Evolutionary conservation across 64 coral and sea anemone species (phyloP).

Genomic region (Montipora efflorescens): DNA sequence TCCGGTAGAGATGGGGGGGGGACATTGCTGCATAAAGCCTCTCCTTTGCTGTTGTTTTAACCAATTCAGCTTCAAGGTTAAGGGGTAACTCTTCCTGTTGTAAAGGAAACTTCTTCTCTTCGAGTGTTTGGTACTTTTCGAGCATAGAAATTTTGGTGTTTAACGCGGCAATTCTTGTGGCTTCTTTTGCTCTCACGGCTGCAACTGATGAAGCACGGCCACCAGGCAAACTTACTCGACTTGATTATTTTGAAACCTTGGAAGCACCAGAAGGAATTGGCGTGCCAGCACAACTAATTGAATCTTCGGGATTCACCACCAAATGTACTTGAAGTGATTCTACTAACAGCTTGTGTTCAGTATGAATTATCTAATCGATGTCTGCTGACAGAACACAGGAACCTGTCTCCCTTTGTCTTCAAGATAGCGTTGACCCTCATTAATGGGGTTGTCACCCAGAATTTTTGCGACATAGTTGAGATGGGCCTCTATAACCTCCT

Average conservation of each 20-base stretch:
- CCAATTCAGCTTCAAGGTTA: not conserved
- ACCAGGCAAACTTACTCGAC: not conserved
- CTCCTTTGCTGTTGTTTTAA: not conserved
- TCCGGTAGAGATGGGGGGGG: not conserved
- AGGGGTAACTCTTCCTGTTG: not conserved
- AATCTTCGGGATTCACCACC: not conserved
- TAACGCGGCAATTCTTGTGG: not conserved
- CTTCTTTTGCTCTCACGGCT: not conserved
- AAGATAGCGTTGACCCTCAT: no score
- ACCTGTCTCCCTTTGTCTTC: no score
- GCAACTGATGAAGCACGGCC: not conserved
- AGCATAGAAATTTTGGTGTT: slow-evolving; percentile 1
- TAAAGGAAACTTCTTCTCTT: slow-evolving; percentile 32
- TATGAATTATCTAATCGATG: not conserved
- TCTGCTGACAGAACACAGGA: no score
- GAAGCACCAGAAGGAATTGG: not conserved
- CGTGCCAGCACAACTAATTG: not conserved
- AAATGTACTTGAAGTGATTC: not conserved
- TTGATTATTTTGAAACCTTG: not conserved
- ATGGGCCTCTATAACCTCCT: no score
- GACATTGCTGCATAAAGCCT: not conserved
- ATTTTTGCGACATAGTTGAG: no score
- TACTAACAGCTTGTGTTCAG: not conserved
- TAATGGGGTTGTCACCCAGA: no score
- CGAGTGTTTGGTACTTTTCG: not conserved